Evolutionary conservation across 1,140 invertebrate genomes (phyloP).

Genomic region (Dermatophagoides farinae): DNA sequence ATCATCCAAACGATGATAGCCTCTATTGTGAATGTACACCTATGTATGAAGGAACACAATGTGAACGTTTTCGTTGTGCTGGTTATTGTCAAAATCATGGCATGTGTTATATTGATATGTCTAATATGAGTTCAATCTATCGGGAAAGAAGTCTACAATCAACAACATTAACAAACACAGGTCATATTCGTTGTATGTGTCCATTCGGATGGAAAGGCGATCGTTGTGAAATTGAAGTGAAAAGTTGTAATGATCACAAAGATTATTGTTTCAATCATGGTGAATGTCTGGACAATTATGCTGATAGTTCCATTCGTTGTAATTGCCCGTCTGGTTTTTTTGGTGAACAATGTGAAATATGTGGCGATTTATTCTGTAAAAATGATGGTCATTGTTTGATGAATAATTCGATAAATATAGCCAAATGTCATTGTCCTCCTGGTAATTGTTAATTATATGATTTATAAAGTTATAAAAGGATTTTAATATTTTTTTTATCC

Average conservation of each 20-base stretch:
- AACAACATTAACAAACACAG: conserved; percentile 3
- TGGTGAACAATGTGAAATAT: not conserved
- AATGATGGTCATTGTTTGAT: not conserved
- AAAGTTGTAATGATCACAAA: not conserved
- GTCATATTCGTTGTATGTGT: conserved; percentile 32
- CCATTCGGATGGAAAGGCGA: conserved; percentile 40
- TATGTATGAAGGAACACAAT: conserved; percentile 36
- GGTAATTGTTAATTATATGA: not conserved
- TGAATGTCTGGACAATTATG: not conserved
- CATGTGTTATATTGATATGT: conserved; percentile 32
- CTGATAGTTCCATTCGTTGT: not conserved
- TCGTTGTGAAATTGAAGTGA: conserved; percentile 33
- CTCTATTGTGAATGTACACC: conserved; percentile 31
- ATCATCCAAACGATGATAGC: conserved; percentile 23
- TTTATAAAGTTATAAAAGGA: not conserved
- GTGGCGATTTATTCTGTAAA: not conserved
- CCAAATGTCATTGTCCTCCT: not conserved
- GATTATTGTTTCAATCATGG: not conserved
- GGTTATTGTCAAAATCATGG: conserved; percentile 41
- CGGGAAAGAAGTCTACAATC: conserved; percentile 11
- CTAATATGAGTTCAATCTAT: conserved; percentile 7
- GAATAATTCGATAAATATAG: not conserved
- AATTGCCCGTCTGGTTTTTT: not conserved
- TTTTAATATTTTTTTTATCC: not conserved
- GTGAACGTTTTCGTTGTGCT: conserved; percentile 40